phyloP scores from a whole-genome alignment of 2,888 invertebrate genomes.

The Prosapia bicincta region DNA sequence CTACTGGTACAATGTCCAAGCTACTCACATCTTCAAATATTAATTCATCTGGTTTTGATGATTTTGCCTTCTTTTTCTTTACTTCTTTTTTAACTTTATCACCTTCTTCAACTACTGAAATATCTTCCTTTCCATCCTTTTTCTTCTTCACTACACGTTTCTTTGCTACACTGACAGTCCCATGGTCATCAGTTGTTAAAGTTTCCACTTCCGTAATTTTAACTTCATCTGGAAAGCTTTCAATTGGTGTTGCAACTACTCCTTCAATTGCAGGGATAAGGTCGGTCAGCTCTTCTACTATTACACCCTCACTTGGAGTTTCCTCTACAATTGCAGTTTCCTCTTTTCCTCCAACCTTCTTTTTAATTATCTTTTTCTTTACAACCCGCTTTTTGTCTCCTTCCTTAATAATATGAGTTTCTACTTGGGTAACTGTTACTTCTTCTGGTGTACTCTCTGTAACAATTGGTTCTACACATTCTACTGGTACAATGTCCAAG shows the following conservation, averaged over 20 bases:
- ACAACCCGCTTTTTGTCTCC: slow-evolving; percentile 13
- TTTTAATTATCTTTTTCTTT: slow-evolving; percentile 26
- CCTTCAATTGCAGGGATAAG: slow-evolving; percentile 10
- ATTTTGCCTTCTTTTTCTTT: slow-evolving; percentile 8
- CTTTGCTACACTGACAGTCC: slow-evolving; percentile 9
- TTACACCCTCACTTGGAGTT: slow-evolving; percentile 18
- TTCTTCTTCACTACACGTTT: slow-evolving; percentile 33
- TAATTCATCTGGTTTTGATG: slow-evolving; percentile 2
- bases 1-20: slow-evolving; percentile 13
- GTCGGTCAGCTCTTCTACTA: slow-evolving; percentile 14
- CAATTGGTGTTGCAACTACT: slow-evolving; percentile 8
- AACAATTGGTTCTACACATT: slow-evolving; percentile 48
- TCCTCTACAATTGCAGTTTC: slow-evolving; percentile 28
- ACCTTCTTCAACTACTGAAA: slow-evolving; percentile 9
- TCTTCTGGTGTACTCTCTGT: slow-evolving; percentile 47
- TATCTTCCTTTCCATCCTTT: slow-evolving; percentile 26
- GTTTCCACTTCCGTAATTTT: slow-evolving; percentile 44
- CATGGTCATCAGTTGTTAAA: slow-evolving; percentile 30
- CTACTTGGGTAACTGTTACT: slow-evolving; percentile 46
- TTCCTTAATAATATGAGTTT: slow-evolving; percentile 32
- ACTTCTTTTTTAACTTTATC: background rate
- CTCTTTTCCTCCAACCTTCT: slow-evolving; percentile 25
- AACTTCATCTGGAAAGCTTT: slow-evolving; percentile 43
- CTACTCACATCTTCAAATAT: slow-evolving; percentile 46
- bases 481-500: slow-evolving; percentile 33